A percentile compares a stretch with the other conserved stretches of the same genome.
These are phyloP conservation scores for Andrena cerasifolii DNA, from an alignment of 1,140 invertebrate genomes.

Conservation along the genomic window DNA sequence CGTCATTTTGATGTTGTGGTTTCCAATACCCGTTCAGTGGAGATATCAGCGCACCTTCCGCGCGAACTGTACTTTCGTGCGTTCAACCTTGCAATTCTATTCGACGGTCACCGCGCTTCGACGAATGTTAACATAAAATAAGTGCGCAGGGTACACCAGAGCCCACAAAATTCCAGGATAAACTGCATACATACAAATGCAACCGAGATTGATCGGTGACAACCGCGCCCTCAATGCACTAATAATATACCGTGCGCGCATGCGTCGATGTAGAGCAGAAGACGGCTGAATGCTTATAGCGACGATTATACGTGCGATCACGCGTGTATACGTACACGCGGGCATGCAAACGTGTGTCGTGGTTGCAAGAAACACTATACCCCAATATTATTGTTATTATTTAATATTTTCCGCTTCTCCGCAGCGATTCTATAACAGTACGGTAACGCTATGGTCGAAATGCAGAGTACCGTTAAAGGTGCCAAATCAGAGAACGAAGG, in stretches of 20 bases:
- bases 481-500: not conserved
- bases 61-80: not conserved
- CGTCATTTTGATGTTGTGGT: slow-evolving; percentile 82
- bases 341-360: not conserved
- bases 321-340: not conserved
- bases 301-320: not conserved
- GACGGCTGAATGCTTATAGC: not conserved
- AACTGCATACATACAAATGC: slow-evolving; percentile 57
- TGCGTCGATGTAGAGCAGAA: slow-evolving; percentile 14
- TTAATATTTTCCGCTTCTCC: not conserved
- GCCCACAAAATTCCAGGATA: slow-evolving; percentile 14
- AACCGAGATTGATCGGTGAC: slow-evolving; percentile 64
- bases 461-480: not conserved
- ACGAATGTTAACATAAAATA: not conserved
- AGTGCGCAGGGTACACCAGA: not conserved
- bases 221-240: slow-evolving; percentile 51
- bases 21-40: not conserved
- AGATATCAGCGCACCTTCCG: not conserved
- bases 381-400: not conserved
- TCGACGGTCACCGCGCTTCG: not conserved
- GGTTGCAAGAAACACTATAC: not conserved
- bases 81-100: not conserved
- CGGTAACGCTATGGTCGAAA: not conserved
- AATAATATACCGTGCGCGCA: slow-evolving; percentile 28
- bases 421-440: not conserved